Evolutionary conservation across 2,888 invertebrate genomes (phyloP).

Genomic region (Heliconius ethilla): DNA sequence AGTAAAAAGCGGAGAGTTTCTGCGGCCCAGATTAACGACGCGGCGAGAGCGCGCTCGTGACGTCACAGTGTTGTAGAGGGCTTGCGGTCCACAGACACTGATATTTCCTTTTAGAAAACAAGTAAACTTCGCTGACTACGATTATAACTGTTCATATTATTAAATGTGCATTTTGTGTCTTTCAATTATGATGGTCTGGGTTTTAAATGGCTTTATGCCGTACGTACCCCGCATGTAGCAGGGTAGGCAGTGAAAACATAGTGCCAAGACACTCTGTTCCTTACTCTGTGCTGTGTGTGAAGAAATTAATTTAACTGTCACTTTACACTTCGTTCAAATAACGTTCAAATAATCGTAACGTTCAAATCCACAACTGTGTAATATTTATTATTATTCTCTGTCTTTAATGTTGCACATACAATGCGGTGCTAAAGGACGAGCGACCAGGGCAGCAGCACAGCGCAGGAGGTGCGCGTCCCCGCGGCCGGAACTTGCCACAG

Average conservation of each 20-base stretch:
- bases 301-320: too few species aligned
- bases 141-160: neutral
- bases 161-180: neutral
- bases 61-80: conserved; percentile 12
- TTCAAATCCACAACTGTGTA: too few species aligned
- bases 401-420: too few species aligned
- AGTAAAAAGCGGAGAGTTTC: conserved; percentile 18
- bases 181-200: neutral
- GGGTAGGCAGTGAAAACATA: neutral
- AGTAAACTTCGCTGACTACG: neutral
- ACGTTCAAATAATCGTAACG: too few species aligned
- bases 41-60: conserved; percentile 21
- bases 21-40: conserved; percentile 25
- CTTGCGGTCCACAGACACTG: neutral
- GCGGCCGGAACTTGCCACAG: conserved; percentile 11
- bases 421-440: too few species aligned
- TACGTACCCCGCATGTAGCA: neutral
- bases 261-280: neutral
- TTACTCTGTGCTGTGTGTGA: neutral
- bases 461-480: too few species aligned
- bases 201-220: too few species aligned
- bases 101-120: neutral
- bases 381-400: too few species aligned
- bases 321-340: too few species aligned
- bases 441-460: neutral